phyloP scores from a whole-genome alignment of 2,888 invertebrate genomes.

The Drosophila antonietae region DNA sequence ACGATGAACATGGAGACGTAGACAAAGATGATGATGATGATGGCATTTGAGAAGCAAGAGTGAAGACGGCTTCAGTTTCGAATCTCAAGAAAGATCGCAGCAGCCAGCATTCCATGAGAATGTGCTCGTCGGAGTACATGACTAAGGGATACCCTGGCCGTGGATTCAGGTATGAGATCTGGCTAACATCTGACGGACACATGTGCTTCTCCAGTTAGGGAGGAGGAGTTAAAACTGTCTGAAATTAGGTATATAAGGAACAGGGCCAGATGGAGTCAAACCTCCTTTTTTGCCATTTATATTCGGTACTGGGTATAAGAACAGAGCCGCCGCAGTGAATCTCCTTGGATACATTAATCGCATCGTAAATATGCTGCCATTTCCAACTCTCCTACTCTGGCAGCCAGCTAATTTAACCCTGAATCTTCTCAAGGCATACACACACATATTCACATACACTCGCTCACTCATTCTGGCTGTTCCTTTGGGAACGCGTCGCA shows the following conservation, averaged over 20 bases:
- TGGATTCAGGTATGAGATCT: not conserved
- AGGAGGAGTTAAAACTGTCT: too few relatives aligned
- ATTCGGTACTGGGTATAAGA: not conserved
- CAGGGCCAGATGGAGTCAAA: not conserved
- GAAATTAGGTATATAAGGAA: too few relatives aligned
- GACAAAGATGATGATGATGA: slow-evolving; percentile 5
- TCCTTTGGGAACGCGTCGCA: slow-evolving; percentile 30
- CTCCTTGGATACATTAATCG: slow-evolving; percentile 71
- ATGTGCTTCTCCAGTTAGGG: not conserved
- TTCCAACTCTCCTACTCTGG: slow-evolving; percentile 31
- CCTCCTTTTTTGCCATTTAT: not conserved
- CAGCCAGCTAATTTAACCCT: slow-evolving; percentile 74
- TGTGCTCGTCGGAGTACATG: not conserved
- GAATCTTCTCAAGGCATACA: slow-evolving; percentile 52
- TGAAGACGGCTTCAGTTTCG: slow-evolving; percentile 47
- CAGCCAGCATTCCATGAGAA: slow-evolving; percentile 32
- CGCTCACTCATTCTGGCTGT: slow-evolving; percentile 1
- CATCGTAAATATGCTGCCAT: slow-evolving; percentile 60
- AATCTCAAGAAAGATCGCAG: slow-evolving; percentile 72
- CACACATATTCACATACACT: slow-evolving; percentile 12
- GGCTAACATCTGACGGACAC: not conserved
- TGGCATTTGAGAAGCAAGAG: slow-evolving; percentile 17
- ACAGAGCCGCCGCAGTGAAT: slow-evolving; percentile 19
- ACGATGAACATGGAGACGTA: not conserved
- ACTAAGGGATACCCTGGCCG: not conserved